A percentile compares a stretch with the other conserved stretches of the same genome.
These are phyloP conservation scores for Dorcus hopei DNA, from an alignment of 2,888 invertebrate species.

Conservation along the genomic window DNA sequence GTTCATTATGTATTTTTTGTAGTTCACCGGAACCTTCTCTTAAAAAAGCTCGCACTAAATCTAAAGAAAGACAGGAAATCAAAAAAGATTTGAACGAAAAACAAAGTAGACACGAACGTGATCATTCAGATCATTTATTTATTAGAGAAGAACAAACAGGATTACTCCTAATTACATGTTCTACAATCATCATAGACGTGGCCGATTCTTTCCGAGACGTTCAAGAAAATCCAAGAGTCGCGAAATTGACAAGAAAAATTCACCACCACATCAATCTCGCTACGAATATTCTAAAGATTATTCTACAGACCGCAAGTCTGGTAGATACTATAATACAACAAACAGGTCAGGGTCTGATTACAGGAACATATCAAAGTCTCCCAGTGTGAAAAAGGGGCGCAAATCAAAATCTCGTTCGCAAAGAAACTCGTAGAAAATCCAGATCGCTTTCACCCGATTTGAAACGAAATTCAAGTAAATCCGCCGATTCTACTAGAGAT, in stretches of 20 bases:
- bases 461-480: constrained; percentile 4
- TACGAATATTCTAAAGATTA: constrained; percentile 6
- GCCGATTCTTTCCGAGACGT: constrained; percentile 25
- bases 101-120: constrained; percentile 33
- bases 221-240: constrained; percentile 24
- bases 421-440: constrained; percentile 29
- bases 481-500: constrained; percentile 5
- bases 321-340: neutral
- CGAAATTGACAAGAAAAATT: constrained; percentile 29
- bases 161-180: too few species aligned
- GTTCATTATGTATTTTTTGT: constrained; percentile 15
- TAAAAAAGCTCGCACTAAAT: constrained; percentile 30
- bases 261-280: constrained; percentile 26
- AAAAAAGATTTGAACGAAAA: constrained; percentile 14
- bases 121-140: neutral
- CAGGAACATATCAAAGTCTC: constrained; percentile 36
- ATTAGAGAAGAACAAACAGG: too few species aligned
- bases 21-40: constrained; percentile 40
- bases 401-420: constrained; percentile 16
- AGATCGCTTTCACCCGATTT: constrained; percentile 40
- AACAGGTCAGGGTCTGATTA: constrained; percentile 26
- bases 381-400: constrained; percentile 12
- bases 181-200: neutral
- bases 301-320: constrained; percentile 6
- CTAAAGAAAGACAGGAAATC: constrained; percentile 6